A percentile compares a stretch with the other conserved stretches of the same genome.
Evolutionary conservation across 1,140 invertebrate species (phyloP).

Genomic region (Euglossa dilemma): DNA sequence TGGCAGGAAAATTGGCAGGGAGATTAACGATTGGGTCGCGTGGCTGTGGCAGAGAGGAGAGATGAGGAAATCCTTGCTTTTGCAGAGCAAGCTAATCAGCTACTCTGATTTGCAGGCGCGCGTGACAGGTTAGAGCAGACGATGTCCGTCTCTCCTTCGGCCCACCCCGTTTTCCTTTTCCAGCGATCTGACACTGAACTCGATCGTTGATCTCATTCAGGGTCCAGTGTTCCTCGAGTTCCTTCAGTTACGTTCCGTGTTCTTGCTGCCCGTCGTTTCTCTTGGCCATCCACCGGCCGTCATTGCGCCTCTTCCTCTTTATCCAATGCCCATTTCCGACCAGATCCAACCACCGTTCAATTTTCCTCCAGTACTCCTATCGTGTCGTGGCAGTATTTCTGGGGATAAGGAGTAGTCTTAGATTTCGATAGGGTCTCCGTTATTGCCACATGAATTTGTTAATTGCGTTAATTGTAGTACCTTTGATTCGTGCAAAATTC

Average conservation of each 20-base stretch:
- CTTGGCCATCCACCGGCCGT: neutral
- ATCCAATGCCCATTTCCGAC: neutral
- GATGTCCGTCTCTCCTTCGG: conserved; percentile 41
- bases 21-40: neutral
- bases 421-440: too few relatives aligned
- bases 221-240: conserved; percentile 51
- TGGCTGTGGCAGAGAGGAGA: neutral
- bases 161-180: conserved; percentile 50
- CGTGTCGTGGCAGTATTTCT: neutral
- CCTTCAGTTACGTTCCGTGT: conserved; percentile 27
- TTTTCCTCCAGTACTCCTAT: neutral
- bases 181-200: conserved; percentile 55
- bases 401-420: too few relatives aligned
- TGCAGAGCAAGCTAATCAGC: conserved; percentile 11
- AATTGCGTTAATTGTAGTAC: too few relatives aligned
- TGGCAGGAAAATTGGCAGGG: neutral
- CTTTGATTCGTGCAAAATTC: too few relatives aligned
- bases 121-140: conserved; percentile 44
- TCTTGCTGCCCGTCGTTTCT: conserved; percentile 12
- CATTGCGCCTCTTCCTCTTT: neutral
- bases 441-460: too few relatives aligned
- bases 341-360: neutral
- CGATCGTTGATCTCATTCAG: conserved; percentile 57
- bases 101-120: conserved; percentile 49
- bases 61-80: conserved; percentile 38